These are phyloP conservation scores for Aythya baeri DNA, from an alignment of 2,113 vertebrate species.

Conservation along the genomic window DNA sequence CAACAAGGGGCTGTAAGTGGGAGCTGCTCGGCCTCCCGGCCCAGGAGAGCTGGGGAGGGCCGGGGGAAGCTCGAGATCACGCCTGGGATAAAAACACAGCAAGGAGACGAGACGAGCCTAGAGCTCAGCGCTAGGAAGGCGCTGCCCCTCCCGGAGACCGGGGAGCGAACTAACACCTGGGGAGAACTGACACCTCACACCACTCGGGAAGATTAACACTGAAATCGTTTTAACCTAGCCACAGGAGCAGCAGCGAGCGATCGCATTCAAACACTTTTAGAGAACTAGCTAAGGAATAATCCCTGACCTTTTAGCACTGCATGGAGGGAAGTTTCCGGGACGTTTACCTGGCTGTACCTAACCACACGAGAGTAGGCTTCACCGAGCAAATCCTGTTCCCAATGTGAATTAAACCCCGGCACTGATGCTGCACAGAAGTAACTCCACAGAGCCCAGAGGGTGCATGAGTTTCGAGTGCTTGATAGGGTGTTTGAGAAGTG, in stretches of 20 bases:
- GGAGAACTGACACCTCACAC: conserved; percentile 59
- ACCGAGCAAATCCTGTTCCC: not conserved
- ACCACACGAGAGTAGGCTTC: not conserved
- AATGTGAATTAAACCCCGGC: not conserved
- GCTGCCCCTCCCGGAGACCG: not conserved
- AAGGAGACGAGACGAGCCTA: not conserved
- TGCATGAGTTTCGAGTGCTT: not conserved
- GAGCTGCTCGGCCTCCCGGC: not conserved
- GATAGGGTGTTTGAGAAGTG: not conserved
- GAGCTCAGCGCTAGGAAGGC: conserved; percentile 1
- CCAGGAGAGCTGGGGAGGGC: not conserved
- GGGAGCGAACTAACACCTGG: conserved; percentile 52
- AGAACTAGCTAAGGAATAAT: not conserved
- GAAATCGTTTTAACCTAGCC: conserved; percentile 64
- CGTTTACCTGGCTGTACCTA: not conserved
- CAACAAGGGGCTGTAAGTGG: conserved; percentile 90
- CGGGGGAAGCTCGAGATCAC: not conserved
- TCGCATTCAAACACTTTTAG: not conserved
- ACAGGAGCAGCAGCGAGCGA: not conserved
- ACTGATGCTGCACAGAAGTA: not conserved
- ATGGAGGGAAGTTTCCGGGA: not conserved
- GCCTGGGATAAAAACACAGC: not conserved
- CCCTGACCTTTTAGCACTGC: not conserved
- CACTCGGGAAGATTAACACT: conserved; percentile 55
- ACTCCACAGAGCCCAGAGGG: not conserved